Base-by-base conservation (phyloP, 2,113 vertebrate species). In the Poeciliopsis retropinna region DNA sequence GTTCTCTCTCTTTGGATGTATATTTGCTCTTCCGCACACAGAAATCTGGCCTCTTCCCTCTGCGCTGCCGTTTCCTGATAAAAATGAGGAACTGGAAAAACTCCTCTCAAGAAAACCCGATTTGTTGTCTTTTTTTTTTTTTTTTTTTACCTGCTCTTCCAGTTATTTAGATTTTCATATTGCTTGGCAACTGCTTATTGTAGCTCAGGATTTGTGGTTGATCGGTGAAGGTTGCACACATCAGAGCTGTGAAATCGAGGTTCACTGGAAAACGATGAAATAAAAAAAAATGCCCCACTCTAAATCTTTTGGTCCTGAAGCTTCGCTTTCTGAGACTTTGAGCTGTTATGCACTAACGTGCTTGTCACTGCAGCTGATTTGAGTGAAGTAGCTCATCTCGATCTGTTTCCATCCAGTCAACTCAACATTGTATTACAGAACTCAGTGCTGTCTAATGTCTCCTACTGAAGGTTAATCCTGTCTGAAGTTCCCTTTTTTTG, bases 71-170 rank as follows among this genome's bases (percentile, higher is more conserved):
- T 44, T 67, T 44, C 65, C 25, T 44, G n/a, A 29, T 44, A 17
- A 41, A 37, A 22, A 44, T 19, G 39, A 39, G 65, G 65, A 67
- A 67, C 25, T 67, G 37, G n/a, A 37, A 66, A 66, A 66, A 27
- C 4, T 37, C 51, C 22, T 41, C 22, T 39, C 1, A 11, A 41
- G 37, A 28, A 39, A 66, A n/a, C 13, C 28, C 2, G 22, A n/a
- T 44, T 41, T 27, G 37, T 28, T n/a, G n/a, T 66, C 10, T 13
- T 66, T 22, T 41, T 37, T 5, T n/a, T 7, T 32, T 32, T 8
- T 34, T 34, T 2, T 34, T 34, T 34, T 1, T 5, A 39, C 10
- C 19, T 8, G 65, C 14, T 44, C 39, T 44, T 17, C 12, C 34
- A 44, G n/a, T 27, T 22, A n/a, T 57, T 57, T 25, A 57, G 51